phyloP scores from a whole-genome alignment of 2,888 invertebrate species.

The Phyllotreta striolata region DNA sequence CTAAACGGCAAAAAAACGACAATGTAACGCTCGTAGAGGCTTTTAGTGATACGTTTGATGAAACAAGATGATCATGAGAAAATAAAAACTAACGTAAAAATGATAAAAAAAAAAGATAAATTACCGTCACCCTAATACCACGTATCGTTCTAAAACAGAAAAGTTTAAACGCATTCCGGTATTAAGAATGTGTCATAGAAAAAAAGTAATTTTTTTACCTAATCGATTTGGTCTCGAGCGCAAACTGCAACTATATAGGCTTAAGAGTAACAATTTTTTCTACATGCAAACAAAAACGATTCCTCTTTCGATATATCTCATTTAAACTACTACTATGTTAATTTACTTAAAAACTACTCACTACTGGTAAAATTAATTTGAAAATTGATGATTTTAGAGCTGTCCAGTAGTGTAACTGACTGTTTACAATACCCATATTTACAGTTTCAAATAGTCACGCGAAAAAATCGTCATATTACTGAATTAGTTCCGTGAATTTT shows the following conservation, averaged over 20 bases:
- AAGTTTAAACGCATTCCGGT: conserved; percentile 58
- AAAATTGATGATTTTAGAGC: conserved; percentile 57
- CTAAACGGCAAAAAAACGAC: conserved; percentile 57
- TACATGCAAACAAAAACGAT: conserved; percentile 24
- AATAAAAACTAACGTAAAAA: conserved; percentile 42
- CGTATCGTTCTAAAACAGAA: conserved; percentile 59
- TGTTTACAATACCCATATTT: conserved; percentile 58
- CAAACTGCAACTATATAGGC: conserved; percentile 22
- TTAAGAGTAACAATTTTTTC: conserved; percentile 25
- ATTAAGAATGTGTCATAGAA: conserved; percentile 42
- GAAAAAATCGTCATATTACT: neutral
- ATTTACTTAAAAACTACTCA: conserved; percentile 61
- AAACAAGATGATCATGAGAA: conserved; percentile 39
- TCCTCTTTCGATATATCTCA: conserved; percentile 23
- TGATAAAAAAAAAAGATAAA: conserved; percentile 44
- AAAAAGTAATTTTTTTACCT: conserved; percentile 45
- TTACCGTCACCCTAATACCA: conserved; percentile 57
- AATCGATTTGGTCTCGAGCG: conserved; percentile 29
- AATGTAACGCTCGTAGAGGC: conserved; percentile 30
- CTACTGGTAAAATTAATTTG: conserved; percentile 60
- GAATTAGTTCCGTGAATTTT: conserved; percentile 11
- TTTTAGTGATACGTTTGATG: neutral
- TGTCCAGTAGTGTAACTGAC: conserved; percentile 62
- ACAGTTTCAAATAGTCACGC: conserved; percentile 48
- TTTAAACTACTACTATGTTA: conserved; percentile 34